Evolutionary conservation across 2,113 vertebrate species (phyloP), one percentile per base, ranked within the genome.

Genomic region (Ibidorhyncha struthersii): DNA sequence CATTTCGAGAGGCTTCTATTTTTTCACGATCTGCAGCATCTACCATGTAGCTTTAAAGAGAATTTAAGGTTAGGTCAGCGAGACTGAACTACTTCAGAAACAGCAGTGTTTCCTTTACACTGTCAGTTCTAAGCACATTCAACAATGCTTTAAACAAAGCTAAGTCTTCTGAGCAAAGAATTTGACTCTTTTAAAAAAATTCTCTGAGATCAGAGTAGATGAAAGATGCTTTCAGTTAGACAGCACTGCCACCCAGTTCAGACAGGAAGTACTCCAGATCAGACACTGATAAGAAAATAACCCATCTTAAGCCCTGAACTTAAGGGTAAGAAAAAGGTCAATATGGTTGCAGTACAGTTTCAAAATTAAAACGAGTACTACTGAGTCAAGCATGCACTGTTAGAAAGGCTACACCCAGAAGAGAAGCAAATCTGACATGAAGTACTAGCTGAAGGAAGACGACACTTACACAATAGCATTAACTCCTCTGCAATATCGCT

Each of bases 21-120:
- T 99, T 99, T 67, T 99, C 99, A 97, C 98, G 98, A 97, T 99
- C 99, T 80, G 99, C 99, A 91, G 99, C 99, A 89, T 99, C 99
- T 98, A 99, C 99, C 99, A 99, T 99, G 97, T 99, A 99, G 94
- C 99, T 99, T 97, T 63, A 81, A 96, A 97, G 66, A 96, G 85
- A 89, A 92, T 38, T 88, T 59, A 76, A 90, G 67, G 74, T 93
- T 90, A 94, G 82, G 67, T 94, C 87, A 96, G 92, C 8, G 38
- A 82, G 58, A 58, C 36, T 76, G 55, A 79, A 74, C 63, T 91
- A n/a, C 55, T 84, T 79, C 82, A 90, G 40, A 82, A 90, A 70
- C 32, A 93, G 49, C 62, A 73, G 34, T 26, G 14, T 65, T 82
- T 47, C 11, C 72, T 77, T 77, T 32, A n/a, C 11, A 18, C 59